These are phyloP conservation scores for Ophraella communa DNA, from an alignment of 2,888 invertebrate genomes.

Conservation along the genomic window DNA sequence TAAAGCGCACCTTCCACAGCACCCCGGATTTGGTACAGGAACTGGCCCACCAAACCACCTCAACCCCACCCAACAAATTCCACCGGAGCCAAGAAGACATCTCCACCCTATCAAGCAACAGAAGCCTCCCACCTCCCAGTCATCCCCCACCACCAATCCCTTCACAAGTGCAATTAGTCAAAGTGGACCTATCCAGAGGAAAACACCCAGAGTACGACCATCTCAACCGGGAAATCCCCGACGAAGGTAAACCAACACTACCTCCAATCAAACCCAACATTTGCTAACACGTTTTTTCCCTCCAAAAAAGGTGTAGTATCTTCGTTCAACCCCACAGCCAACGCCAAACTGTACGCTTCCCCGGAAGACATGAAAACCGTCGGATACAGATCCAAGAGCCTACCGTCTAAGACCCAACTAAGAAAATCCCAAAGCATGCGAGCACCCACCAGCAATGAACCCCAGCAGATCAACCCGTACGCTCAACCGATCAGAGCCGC, in stretches of 20 bases:
- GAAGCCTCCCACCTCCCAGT: conserved; percentile 75
- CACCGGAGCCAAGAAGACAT: conserved; percentile 78
- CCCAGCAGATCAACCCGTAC: conserved; percentile 61
- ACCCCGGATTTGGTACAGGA: conserved; percentile 81
- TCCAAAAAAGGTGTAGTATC: conserved; percentile 76
- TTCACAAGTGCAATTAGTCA: conserved; percentile 70
- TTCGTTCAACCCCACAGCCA: conserved; percentile 87
- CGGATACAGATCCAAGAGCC: conserved; percentile 67
- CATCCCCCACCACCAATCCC: conserved; percentile 85
- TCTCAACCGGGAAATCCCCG: conserved; percentile 50
- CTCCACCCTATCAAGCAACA: conserved; percentile 52
- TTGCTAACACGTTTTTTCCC: no score
- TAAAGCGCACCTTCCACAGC: conserved; percentile 86
- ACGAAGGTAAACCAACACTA: conserved; percentile 48
- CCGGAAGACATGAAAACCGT: conserved; percentile 83
- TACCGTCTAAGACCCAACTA: conserved; percentile 64
- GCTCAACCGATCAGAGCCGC: conserved; percentile 65
- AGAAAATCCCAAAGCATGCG: conserved; percentile 70
- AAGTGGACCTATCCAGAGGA: conserved; percentile 68
- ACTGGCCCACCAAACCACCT: conserved; percentile 42
- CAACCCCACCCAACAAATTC: conserved; percentile 56
- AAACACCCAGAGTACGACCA: conserved; percentile 52
- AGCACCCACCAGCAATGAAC: conserved; percentile 56
- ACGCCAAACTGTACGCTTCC: conserved; percentile 86
- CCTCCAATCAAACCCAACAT: neutral